Percentiles rank a stretch among this genome's conserved stretches.
Evolutionary conservation across 2,113 vertebrate genomes (phyloP).

Genomic region (Phylloscopus trochiloides): DNA sequence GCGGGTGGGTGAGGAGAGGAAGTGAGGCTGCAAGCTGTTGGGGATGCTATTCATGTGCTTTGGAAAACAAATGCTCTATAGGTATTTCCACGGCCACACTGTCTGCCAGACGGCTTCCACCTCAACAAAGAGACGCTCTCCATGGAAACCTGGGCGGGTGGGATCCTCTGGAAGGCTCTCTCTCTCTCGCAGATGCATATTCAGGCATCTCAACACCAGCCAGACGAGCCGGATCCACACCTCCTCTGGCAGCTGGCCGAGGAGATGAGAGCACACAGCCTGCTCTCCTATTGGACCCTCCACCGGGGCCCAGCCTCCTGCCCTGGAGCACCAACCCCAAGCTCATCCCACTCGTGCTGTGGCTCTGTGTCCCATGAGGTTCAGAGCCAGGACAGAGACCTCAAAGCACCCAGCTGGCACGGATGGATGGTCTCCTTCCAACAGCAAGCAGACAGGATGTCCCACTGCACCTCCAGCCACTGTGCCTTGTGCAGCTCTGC

Average conservation of each 20-base stretch:
- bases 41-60: slow-evolving; percentile 24
- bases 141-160: slow-evolving; percentile 60
- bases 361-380: not conserved
- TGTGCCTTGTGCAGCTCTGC: not conserved
- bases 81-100: slow-evolving; percentile 12
- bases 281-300: not conserved
- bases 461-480: not conserved
- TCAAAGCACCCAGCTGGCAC: not conserved
- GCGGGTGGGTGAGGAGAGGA: slow-evolving; percentile 21
- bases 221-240: slow-evolving; percentile 26
- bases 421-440: not conserved
- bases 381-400: not conserved
- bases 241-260: not conserved
- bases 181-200: slow-evolving; percentile 14
- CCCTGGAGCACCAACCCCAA: not conserved
- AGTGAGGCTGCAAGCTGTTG: slow-evolving; percentile 20
- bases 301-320: not conserved
- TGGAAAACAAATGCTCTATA: slow-evolving; percentile 10
- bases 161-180: slow-evolving; percentile 42
- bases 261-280: not conserved
- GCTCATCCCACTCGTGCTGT: not conserved
- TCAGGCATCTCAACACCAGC: slow-evolving; percentile 6
- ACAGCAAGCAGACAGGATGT: not conserved
- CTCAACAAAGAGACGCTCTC: slow-evolving; percentile 41
- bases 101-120: slow-evolving; percentile 50